Evolutionary conservation across 2,113 vertebrate species (phyloP), one percentile per base, ranked within the genome.

Genomic region (Hassar affinis): DNA sequence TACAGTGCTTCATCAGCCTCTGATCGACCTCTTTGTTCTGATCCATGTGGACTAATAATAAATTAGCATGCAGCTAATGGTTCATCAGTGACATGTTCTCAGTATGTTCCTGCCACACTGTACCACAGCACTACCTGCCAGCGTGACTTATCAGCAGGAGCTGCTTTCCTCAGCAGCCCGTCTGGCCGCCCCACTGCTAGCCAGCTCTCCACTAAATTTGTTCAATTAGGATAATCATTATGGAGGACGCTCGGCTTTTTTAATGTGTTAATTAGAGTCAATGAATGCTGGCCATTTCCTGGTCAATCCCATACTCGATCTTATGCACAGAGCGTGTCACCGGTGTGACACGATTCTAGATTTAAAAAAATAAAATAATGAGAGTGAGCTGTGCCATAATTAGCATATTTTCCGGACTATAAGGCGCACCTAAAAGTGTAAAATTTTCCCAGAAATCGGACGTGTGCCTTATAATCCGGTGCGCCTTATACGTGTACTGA

Each of bases 141-240:
- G 88, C 83, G 75, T 88, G 91, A 87, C 88, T 93, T 86, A 86
- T 93, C 93, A 93, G 87, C 69, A 86, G 88, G 90, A 89, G 87
- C 90, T 89, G 89, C 86, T 90, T 93, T 91, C 91, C 91, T 59
- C 92, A 89, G 92, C 86, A 54, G 90, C 90, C 86, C 85, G 88
- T 89, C 88, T 61, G 72, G 87, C 88, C 89, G 84, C 88, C 91
- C 90, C 87, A 86, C 89, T 90, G 91, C 90, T 90, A 87, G 88
- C 88, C 90, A 68, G 68, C 90, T 88, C 88, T 83, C 90, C 85
- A 88, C 90, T 91, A 93, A 93, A 92, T 92, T 88, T 90, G 88
- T 90, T 92, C 91, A 93, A 93, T 94, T 94, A 94, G 87, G 85
- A 90, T 93, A 92, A 95, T 93, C 90, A 93, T 90, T 22, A 68